These are phyloP conservation scores for Temnothorax curvispinosus DNA, from an alignment of 1,140 invertebrate genomes.

Conservation along the genomic window DNA sequence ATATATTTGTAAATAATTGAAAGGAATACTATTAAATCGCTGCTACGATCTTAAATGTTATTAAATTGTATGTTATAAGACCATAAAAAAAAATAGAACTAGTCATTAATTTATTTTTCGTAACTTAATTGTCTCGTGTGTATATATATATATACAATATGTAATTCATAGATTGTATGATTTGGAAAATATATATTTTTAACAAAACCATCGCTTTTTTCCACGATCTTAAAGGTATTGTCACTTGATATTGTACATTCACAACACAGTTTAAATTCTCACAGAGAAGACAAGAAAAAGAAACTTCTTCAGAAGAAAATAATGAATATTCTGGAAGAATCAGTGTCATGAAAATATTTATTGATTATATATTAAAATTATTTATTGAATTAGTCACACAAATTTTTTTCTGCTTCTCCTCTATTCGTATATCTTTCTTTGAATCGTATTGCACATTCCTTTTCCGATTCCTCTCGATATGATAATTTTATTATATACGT, in stretches of 20 bases:
- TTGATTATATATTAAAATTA: slow-evolving; percentile 20
- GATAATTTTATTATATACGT: not conserved
- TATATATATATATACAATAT: not conserved
- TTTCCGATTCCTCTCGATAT: not conserved
- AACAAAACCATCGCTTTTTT: slow-evolving; percentile 47
- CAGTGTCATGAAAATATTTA: not conserved
- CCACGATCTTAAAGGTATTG: slow-evolving; percentile 26
- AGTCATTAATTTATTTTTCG: slow-evolving; percentile 46
- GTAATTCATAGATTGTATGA: slow-evolving; percentile 1
- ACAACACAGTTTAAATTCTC: slow-evolving; percentile 15
- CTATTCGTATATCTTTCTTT: slow-evolving; percentile 40
- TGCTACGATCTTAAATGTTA: slow-evolving; percentile 24
- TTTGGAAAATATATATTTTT: slow-evolving; percentile 45
- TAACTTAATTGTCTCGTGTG: slow-evolving; percentile 3
- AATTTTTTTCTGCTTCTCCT: slow-evolving; percentile 7
- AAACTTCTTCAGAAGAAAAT: not conserved
- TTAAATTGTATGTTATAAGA: slow-evolving; percentile 28
- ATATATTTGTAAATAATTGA: not conserved
- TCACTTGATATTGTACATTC: slow-evolving; percentile 49
- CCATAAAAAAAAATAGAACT: slow-evolving; percentile 12
- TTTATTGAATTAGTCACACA: slow-evolving; percentile 17
- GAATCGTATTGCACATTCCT: not conserved
- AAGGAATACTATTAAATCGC: slow-evolving; percentile 1
- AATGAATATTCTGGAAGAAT: slow-evolving; percentile 11
- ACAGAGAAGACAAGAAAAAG: not conserved